phyloP scores from a whole-genome alignment of 1,140 invertebrate species.

The Hylyphantes graminicola region DNA sequence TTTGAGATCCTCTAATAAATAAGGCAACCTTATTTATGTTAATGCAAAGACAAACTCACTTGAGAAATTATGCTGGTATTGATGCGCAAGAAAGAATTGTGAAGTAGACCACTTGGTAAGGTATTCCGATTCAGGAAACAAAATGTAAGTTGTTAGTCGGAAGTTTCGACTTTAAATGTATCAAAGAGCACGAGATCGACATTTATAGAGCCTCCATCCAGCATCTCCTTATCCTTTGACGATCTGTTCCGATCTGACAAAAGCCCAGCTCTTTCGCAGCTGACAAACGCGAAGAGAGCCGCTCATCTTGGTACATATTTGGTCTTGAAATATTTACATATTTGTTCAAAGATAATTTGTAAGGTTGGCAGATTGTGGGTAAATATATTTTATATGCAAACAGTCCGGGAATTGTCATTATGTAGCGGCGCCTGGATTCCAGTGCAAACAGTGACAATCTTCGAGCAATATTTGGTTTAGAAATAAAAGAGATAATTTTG shows the following conservation, averaged over 20 bases:
- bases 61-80: too few species aligned
- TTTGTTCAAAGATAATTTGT: slow-evolving; percentile 62
- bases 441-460: slow-evolving; percentile 60
- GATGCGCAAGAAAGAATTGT: too few species aligned
- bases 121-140: too few species aligned
- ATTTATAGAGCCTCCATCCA: slow-evolving; percentile 24
- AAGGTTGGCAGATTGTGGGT: slow-evolving; percentile 61
- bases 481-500: slow-evolving; percentile 62
- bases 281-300: slow-evolving; percentile 51
- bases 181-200: not conserved
- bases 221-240: slow-evolving; percentile 57
- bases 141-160: too few species aligned
- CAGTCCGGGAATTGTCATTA: slow-evolving; percentile 60
- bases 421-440: slow-evolving; percentile 59
- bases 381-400: slow-evolving; percentile 61
- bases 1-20: too few species aligned
- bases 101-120: too few species aligned
- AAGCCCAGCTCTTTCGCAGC: slow-evolving; percentile 44
- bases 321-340: slow-evolving; percentile 61
- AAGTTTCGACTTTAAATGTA: too few species aligned
- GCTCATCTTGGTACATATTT: slow-evolving; percentile 61
- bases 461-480: slow-evolving; percentile 61
- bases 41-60: too few species aligned
- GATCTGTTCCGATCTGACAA: slow-evolving; percentile 50
- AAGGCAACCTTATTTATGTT: too few species aligned